Percentiles rank a stretch among this genome's conserved stretches.
phyloP scores from a whole-genome alignment of 2,888 invertebrate genomes.

The Synanthedon formicaeformis region DNA sequence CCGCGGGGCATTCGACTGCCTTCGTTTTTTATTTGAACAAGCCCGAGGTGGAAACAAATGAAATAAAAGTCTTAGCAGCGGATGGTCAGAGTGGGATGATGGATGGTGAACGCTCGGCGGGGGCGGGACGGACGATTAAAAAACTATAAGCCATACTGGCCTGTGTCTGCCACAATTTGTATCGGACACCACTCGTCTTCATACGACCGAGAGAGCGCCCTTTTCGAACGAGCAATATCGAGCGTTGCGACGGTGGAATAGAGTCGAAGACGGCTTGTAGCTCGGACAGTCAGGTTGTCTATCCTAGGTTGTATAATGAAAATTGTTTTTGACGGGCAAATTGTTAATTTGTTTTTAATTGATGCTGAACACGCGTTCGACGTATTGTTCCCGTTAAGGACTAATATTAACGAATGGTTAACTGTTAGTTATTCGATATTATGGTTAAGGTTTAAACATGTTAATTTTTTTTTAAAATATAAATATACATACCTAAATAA shows the following conservation, averaged over 20 bases:
- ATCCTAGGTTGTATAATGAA: constrained; percentile 13
- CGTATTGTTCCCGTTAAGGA: not conserved
- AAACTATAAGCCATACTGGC: constrained; percentile 60
- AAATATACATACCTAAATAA: no score
- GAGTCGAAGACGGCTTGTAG: not conserved
- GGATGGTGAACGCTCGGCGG: constrained; percentile 45
- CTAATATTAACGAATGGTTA: no score
- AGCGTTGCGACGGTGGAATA: constrained; percentile 2
- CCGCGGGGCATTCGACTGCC: constrained; percentile 48
- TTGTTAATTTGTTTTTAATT: constrained; percentile 55
- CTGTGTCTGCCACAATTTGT: constrained; percentile 61
- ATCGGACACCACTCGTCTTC: constrained; percentile 41
- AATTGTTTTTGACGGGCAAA: constrained; percentile 36
- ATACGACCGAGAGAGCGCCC: constrained; percentile 18
- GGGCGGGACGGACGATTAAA: constrained; percentile 60
- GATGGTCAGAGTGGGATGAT: constrained; percentile 33
- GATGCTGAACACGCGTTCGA: constrained; percentile 13
- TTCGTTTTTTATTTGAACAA: constrained; percentile 40
- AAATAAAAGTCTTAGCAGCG: constrained; percentile 23
- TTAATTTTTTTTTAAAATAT: no score
- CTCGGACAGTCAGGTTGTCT: constrained; percentile 4
- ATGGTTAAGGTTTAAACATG: no score
- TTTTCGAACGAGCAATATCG: constrained; percentile 8
- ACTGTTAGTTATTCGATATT: no score
- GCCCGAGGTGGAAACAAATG: constrained; percentile 19